phyloP scores from a whole-genome alignment of 1,140 invertebrate genomes.

The Drosophila bocqueti region DNA sequence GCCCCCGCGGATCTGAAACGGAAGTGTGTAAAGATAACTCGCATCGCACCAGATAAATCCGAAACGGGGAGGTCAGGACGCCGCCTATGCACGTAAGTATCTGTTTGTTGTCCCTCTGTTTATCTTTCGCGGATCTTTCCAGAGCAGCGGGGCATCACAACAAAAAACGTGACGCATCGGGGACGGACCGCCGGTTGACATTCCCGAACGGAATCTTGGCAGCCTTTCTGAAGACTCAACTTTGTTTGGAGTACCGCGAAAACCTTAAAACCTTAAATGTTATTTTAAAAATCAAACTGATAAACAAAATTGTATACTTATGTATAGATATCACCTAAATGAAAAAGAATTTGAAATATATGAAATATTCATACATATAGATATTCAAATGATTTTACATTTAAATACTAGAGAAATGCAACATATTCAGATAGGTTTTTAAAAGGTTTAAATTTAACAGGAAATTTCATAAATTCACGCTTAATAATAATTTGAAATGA shows the following conservation, averaged over 20 bases:
- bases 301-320: not conserved
- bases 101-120: slow-evolving; percentile 7
- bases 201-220: not conserved
- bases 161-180: slow-evolving; percentile 11
- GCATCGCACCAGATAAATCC: slow-evolving; percentile 19
- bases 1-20: slow-evolving; percentile 71
- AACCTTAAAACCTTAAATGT: too few relatives aligned
- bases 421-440: too few relatives aligned
- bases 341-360: too few relatives aligned
- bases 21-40: slow-evolving; percentile 78
- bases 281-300: not conserved
- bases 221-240: not conserved
- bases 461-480: too few relatives aligned
- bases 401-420: too few relatives aligned
- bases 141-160: not conserved
- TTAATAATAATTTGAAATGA: too few relatives aligned
- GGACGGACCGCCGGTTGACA: not conserved
- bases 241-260: not conserved
- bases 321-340: too few relatives aligned
- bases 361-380: too few relatives aligned
- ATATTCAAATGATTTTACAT: too few relatives aligned
- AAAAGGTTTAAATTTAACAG: too few relatives aligned
- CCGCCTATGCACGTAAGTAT: not conserved
- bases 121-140: slow-evolving; percentile 14
- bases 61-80: slow-evolving; percentile 2